Evolutionary conservation across 2,888 invertebrate species (phyloP).

Genomic region (Ochropacha duplaris): DNA sequence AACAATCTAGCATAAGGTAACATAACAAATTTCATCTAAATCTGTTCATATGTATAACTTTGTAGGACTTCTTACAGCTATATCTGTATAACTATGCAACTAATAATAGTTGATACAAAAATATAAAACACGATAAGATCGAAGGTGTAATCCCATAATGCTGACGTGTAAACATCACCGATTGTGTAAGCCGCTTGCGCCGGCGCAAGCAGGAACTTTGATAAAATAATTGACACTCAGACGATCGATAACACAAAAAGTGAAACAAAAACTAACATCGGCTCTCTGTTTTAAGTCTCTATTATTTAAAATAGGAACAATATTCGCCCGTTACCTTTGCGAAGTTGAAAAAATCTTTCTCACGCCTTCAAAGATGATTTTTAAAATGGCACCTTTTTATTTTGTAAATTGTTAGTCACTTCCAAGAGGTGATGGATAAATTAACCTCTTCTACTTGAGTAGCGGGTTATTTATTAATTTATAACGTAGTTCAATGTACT

Average conservation of each 20-base stretch:
- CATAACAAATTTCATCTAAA: too few species aligned
- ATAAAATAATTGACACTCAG: conserved; percentile 75
- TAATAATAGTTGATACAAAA: neutral
- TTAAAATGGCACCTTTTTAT: neutral
- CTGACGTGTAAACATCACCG: conserved; percentile 51
- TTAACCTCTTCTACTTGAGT: neutral
- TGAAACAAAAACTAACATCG: conserved; percentile 45
- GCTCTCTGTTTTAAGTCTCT: conserved; percentile 38
- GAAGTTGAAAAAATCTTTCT: conserved; percentile 5
- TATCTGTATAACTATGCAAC: neutral
- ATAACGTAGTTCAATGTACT: neutral
- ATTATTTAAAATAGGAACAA: conserved; percentile 27
- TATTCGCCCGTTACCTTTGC: conserved; percentile 2
- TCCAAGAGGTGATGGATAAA: neutral
- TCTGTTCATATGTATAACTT: too few species aligned
- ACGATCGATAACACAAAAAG: conserved; percentile 38
- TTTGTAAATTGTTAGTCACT: neutral
- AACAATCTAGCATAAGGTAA: too few species aligned
- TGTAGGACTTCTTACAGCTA: neutral
- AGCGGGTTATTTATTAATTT: neutral
- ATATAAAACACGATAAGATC: conserved; percentile 12
- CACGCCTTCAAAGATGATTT: neutral
- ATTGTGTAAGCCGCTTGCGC: conserved; percentile 33
- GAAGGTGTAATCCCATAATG: conserved; percentile 42
- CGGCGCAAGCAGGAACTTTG: conserved; percentile 45